phyloP scores from a whole-genome alignment of 2,113 vertebrate species.

The Engraulis encrasicolus region DNA sequence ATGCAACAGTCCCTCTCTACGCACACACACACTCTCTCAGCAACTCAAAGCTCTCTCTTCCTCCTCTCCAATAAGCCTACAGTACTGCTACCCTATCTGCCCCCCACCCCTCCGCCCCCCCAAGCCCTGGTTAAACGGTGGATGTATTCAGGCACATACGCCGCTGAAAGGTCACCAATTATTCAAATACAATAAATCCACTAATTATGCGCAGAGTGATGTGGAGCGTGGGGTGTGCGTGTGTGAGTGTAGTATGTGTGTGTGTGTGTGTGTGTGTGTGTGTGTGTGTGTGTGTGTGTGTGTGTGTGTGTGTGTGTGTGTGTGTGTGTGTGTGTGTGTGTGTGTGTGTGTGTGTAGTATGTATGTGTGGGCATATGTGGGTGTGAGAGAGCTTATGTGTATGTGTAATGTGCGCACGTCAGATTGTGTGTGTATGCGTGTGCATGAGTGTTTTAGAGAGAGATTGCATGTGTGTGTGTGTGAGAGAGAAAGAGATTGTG shows the following conservation, averaged over 20 bases:
- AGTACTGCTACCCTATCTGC: background rate
- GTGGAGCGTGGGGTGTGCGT: background rate
- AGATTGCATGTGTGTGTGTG: too few species aligned
- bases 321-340: too few species aligned
- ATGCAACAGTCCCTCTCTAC: background rate
- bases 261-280: background rate
- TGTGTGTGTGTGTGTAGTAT: too few species aligned
- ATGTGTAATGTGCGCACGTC: too few species aligned
- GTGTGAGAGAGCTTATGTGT: too few species aligned
- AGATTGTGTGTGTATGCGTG: too few species aligned
- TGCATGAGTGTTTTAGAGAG: too few species aligned
- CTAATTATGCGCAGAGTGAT: conserved; percentile 10
- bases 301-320: too few species aligned
- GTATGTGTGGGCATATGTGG: too few species aligned
- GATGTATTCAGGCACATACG: background rate
- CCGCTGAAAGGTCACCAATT: conserved; percentile 21
- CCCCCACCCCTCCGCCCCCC: background rate
- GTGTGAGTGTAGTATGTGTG: background rate
- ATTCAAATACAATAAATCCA: conserved; percentile 16
- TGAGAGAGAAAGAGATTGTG: too few species aligned
- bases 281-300: too few species aligned
- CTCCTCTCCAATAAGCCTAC: too few species aligned
- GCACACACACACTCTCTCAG: background rate
- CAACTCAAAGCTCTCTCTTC: background rate
- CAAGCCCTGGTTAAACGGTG: background rate